phyloP scores from a whole-genome alignment of 2,797 vertebrate species.

The Xenops minutus region DNA sequence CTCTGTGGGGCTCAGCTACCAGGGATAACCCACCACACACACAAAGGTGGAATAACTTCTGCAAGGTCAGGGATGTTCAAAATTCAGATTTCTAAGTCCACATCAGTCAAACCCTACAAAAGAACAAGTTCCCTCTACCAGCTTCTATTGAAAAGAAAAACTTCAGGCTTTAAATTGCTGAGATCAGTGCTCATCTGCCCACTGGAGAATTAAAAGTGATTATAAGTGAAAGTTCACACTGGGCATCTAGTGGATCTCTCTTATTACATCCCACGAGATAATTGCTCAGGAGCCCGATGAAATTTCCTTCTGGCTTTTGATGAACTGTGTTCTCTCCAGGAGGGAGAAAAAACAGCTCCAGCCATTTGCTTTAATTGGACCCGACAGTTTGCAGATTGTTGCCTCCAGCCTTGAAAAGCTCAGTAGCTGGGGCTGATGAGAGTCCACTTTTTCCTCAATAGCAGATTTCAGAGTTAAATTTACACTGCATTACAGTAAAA shows the following conservation, averaged over 20 bases:
- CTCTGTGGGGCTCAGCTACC: not conserved
- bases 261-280: conserved; percentile 35
- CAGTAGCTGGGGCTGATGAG: not conserved
- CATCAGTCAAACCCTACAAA: not conserved
- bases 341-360: conserved; percentile 54
- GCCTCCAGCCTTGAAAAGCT: conserved; percentile 46
- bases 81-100: not conserved
- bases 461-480: not conserved
- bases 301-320: conserved; percentile 55
- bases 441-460: conserved; percentile 8
- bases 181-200: not conserved
- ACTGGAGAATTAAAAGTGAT: conserved; percentile 22
- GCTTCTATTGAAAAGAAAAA: not conserved
- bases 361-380: conserved; percentile 55
- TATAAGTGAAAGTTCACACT: conserved; percentile 28
- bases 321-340: conserved; percentile 39
- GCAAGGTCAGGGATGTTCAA: not conserved
- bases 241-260: not conserved
- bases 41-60: not conserved
- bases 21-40: not conserved
- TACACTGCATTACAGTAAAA: not conserved
- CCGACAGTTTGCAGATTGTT: conserved; percentile 59
- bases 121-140: not conserved
- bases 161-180: not conserved
- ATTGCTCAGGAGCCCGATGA: conserved; percentile 45